A percentile compares a stretch with the other conserved stretches of the same genome.
Conservation (phyloP, 2,888 invertebrate genomes). For the Sepioteuthis lessoniana region DNA sequence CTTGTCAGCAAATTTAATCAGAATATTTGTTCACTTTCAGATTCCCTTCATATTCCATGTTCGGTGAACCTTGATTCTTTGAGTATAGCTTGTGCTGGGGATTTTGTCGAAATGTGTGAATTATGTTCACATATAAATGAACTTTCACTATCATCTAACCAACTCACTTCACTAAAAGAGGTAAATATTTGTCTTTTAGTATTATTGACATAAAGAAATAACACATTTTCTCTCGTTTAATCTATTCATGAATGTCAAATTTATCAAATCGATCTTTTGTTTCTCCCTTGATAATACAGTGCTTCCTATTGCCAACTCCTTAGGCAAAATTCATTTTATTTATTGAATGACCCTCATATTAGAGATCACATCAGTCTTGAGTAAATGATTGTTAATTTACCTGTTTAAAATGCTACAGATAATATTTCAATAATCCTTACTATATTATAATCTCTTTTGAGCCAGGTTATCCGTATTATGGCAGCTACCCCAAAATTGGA, state of each 20-base stretch:
- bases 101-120: constrained; percentile 71
- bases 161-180: constrained; percentile 66
- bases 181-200: background rate
- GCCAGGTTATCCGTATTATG: constrained; percentile 87
- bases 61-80: constrained; percentile 53
- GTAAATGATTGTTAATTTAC: too few species aligned
- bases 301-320: too few species aligned
- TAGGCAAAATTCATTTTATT: too few species aligned
- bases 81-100: constrained; percentile 90
- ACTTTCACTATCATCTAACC: constrained; percentile 93
- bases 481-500: constrained; percentile 90
- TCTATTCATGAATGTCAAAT: too few species aligned
- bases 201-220: too few species aligned
- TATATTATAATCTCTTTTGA: constrained; percentile 54
- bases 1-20: background rate
- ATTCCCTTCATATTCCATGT: background rate
- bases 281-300: too few species aligned
- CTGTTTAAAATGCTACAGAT: background rate
- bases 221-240: background rate
- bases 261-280: too few species aligned
- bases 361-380: too few species aligned
- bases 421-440: background rate
- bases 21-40: background rate
- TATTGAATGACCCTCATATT: too few species aligned
- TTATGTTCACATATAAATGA: constrained; percentile 84